phyloP scores from a whole-genome alignment of 1,140 invertebrate genomes.

The Megalopta genalis region DNA sequence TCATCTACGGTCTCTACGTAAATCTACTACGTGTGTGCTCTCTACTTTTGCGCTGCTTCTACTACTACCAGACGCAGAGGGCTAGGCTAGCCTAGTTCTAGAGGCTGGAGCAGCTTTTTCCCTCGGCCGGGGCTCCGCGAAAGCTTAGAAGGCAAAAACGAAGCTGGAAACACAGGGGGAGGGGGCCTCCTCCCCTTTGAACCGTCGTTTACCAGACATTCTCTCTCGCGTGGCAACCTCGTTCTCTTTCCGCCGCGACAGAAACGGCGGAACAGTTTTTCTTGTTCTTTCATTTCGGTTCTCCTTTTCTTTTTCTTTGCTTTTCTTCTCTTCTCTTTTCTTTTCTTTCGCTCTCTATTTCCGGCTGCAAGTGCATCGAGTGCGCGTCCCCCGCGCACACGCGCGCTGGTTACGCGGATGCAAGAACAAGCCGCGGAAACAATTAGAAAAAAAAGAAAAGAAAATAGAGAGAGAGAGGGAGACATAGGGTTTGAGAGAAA shows the following conservation, averaged over 20 bases:
- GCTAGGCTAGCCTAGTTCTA: slow-evolving; percentile 13
- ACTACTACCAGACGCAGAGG: slow-evolving; percentile 10
- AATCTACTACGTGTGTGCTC: background rate
- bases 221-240: background rate
- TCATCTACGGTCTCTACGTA: slow-evolving; percentile 20
- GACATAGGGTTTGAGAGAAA: slow-evolving; percentile 3
- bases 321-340: background rate
- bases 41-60: slow-evolving; percentile 25
- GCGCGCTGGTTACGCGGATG: background rate
- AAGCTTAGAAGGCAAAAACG: slow-evolving; percentile 20
- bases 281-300: background rate
- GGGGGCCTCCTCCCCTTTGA: background rate
- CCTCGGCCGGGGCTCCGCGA: background rate
- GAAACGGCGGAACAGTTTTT: slow-evolving; percentile 10
- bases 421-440: background rate
- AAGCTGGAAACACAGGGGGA: background rate
- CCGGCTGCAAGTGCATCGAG: slow-evolving; percentile 18
- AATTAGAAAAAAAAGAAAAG: slow-evolving; percentile 6
- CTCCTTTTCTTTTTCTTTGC: too few relatives aligned
- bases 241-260: slow-evolving; percentile 9
- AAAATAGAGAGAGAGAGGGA: slow-evolving; percentile 8
- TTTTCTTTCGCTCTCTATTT: slow-evolving; percentile 31
- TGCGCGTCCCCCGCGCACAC: background rate
- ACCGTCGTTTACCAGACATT: slow-evolving; percentile 7
- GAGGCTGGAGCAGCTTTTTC: background rate